Percentiles rank a stretch among this genome's conserved stretches.
phyloP scores from a whole-genome alignment of 2,113 vertebrate genomes.

The Oceanites oceanicus region DNA sequence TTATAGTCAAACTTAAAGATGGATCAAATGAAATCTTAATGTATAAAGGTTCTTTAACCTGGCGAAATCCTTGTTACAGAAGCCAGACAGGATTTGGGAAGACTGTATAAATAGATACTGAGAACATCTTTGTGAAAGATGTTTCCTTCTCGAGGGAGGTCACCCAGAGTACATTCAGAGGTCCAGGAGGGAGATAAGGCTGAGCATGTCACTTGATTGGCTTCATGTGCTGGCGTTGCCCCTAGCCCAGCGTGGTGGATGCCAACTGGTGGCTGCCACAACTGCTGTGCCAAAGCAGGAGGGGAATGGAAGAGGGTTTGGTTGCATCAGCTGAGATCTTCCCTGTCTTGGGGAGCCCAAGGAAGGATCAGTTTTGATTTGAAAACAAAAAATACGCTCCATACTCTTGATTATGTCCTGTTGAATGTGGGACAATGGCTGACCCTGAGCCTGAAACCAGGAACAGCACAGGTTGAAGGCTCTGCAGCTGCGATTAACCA shows the following conservation, averaged over 20 bases:
- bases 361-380: not conserved
- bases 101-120: not conserved
- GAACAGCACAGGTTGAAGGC: not conserved
- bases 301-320: not conserved
- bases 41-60: not conserved
- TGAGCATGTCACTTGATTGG: not conserved
- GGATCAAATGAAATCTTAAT: not conserved
- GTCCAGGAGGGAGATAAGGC: not conserved
- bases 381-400: not conserved
- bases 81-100: not conserved
- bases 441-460: not conserved
- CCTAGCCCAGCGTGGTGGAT: not conserved
- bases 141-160: not conserved
- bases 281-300: not conserved
- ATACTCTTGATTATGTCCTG: not conserved
- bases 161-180: not conserved
- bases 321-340: not conserved
- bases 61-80: not conserved
- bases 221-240: not conserved
- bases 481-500: not conserved
- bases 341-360: not conserved
- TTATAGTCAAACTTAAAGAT: not conserved
- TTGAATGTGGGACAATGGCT: not conserved
- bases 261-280: not conserved
- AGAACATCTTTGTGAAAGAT: not conserved